Conservation (phyloP, 1,140 invertebrate genomes). For the Tetragnatha versicolor region DNA sequence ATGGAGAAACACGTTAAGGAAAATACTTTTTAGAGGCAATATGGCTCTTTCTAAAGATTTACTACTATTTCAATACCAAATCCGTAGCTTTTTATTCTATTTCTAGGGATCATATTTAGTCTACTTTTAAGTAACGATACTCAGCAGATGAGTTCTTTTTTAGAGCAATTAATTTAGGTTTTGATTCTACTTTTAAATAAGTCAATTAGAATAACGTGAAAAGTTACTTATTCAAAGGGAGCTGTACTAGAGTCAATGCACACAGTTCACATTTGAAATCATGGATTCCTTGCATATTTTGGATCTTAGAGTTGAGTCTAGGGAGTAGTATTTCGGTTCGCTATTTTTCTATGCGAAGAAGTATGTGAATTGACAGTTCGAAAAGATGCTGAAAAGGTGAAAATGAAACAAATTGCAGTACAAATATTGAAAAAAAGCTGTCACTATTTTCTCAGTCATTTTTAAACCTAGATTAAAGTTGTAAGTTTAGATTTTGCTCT, state of each 20-base stretch:
- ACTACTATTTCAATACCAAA: no score
- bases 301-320: conserved; percentile 37
- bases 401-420: conserved; percentile 47
- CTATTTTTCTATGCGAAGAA: conserved; percentile 36
- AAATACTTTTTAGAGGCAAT: no score
- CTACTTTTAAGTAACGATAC: no score
- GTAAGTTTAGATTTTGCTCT: conserved; percentile 13
- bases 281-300: conserved; percentile 38
- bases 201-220: no score
- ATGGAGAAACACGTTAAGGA: no score
- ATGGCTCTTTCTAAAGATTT: no score
- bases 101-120: no score
- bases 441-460: conserved; percentile 46
- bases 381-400: conserved; percentile 1
- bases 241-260: conserved; percentile 37
- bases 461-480: conserved; percentile 37
- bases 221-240: no score
- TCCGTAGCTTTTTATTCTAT: no score
- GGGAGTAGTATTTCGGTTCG: conserved; percentile 39
- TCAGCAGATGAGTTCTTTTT: no score
- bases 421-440: conserved; percentile 43
- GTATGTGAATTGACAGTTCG: conserved; percentile 3
- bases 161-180: no score
- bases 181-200: no score
- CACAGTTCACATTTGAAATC: conserved; percentile 33